Evolutionary conservation across 2,888 invertebrate genomes (phyloP), one percentile per base, ranked within the genome.

Genomic region (Nephrotoma flavescens): DNA sequence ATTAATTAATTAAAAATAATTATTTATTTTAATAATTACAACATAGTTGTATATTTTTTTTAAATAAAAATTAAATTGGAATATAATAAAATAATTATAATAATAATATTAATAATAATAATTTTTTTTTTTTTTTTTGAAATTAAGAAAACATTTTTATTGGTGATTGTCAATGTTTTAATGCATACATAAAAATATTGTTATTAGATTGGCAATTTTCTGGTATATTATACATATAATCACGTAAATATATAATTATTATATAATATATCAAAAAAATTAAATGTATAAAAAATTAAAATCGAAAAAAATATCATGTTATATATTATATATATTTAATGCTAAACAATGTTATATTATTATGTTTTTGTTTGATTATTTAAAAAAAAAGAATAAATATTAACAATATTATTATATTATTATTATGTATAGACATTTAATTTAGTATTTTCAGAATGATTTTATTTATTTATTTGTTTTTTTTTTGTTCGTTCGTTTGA

Each of bases 281-380:
- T 85, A 85, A 42, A 85, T 85, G 42, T 42, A 85, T 42, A 85
- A 85, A 83, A 9, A 83, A 83, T 41, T 41, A 83, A 83, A 85
- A 42, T 42, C 41, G 42, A 42, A 85, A 42, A 83, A 85, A 85
- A 85, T 85, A 85, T 85, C 85, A 85, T 85, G 85, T 85, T 85
- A 85, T 85, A 85, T 85, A 85, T 85, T 85, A 85, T 85, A 85
- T 85, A 85, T 85, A 85, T 85, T 85, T 83, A 83, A 83, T 83
- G 41, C 41, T 83, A 42, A 85, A 85, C 42, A 42, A 85, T 85
- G 85, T 85, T 85, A 85, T 85, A 85, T 85, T 85, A 85, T 85
- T 85, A 85, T 85, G 85, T 85, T 85, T 85, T 85, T 85, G 85
- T 85, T 85, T 85, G 85, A 85, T 85, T 85, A 85, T 42, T 85